Evolutionary conservation across 2,113 vertebrate genomes (phyloP).

Genomic region (Eublepharis macularius): DNA sequence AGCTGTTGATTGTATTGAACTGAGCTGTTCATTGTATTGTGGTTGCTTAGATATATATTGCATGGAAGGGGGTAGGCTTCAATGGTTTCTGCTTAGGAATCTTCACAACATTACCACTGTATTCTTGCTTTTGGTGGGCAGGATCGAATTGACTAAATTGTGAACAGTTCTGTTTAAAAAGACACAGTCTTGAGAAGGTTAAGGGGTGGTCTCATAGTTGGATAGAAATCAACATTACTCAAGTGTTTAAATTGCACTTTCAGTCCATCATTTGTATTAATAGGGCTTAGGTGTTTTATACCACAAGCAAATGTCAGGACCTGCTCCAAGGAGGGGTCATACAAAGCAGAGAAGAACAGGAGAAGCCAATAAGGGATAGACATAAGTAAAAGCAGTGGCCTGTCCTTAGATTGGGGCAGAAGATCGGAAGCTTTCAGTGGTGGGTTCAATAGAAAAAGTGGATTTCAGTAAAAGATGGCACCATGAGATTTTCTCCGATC

Average conservation of each 20-base stretch:
- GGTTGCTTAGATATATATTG: background rate
- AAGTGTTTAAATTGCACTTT: background rate
- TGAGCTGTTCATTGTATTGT: too few relatives aligned
- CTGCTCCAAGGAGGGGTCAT: background rate
- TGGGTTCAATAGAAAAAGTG: background rate
- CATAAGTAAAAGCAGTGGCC: background rate
- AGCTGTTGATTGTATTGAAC: too few relatives aligned
- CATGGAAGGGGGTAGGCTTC: background rate
- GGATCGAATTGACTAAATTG: background rate
- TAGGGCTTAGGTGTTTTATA: background rate
- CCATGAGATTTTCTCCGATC: too few relatives aligned
- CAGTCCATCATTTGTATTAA: background rate
- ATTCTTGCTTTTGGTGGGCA: too few relatives aligned
- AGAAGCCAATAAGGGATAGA: background rate
- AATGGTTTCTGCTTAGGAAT: background rate
- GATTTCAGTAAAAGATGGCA: background rate
- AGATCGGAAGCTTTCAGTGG: background rate
- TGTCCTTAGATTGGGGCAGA: background rate
- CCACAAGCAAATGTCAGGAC: background rate
- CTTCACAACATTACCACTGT: too few relatives aligned
- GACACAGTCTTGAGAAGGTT: background rate
- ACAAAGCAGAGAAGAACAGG: background rate
- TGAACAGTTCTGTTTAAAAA: background rate
- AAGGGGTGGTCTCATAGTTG: background rate
- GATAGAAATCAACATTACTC: background rate